Evolutionary conservation across 1,140 invertebrate species (phyloP).

Genomic region (Penaeus indicus): DNA sequence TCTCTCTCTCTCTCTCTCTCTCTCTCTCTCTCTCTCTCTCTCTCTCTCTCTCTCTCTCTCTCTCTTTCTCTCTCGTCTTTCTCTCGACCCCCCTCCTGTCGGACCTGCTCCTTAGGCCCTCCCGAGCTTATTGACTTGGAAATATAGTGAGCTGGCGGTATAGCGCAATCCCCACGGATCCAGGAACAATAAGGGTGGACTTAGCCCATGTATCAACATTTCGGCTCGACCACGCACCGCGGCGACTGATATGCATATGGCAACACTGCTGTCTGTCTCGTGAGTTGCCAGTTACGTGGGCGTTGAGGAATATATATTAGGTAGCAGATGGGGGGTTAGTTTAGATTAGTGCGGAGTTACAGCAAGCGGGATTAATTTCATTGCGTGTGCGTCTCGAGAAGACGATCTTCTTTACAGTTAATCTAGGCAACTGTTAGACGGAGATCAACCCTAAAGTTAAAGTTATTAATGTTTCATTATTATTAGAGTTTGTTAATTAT

Average conservation of each 20-base stretch:
- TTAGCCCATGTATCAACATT: neutral
- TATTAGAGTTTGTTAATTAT: too few relatives aligned
- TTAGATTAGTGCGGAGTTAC: neutral
- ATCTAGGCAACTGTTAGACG: too few relatives aligned
- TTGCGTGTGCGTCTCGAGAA: too few relatives aligned
- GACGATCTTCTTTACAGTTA: too few relatives aligned
- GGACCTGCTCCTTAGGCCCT: slow-evolving; percentile 5
- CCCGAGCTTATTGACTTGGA: slow-evolving; percentile 41
- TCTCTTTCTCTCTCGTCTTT: neutral
- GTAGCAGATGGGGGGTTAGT: slow-evolving; percentile 17
- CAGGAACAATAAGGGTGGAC: slow-evolving; percentile 31
- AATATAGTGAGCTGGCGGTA: slow-evolving; percentile 40
- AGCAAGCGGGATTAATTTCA: too few relatives aligned
- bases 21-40: neutral
- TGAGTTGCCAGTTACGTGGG: slow-evolving; percentile 4
- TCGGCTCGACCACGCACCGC: neutral
- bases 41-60: neutral
- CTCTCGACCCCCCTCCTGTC: slow-evolving; percentile 1
- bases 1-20: slow-evolving; percentile 2
- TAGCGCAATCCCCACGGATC: slow-evolving; percentile 21
- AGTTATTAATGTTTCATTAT: too few relatives aligned
- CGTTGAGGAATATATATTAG: slow-evolving; percentile 20
- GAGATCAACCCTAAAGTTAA: too few relatives aligned
- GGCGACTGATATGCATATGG: slow-evolving; percentile 23
- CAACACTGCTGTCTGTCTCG: slow-evolving; percentile 19